Evolutionary conservation across 2,888 invertebrate genomes (phyloP), one percentile per base, ranked within the genome.

Genomic region (Agonum fuliginosum): DNA sequence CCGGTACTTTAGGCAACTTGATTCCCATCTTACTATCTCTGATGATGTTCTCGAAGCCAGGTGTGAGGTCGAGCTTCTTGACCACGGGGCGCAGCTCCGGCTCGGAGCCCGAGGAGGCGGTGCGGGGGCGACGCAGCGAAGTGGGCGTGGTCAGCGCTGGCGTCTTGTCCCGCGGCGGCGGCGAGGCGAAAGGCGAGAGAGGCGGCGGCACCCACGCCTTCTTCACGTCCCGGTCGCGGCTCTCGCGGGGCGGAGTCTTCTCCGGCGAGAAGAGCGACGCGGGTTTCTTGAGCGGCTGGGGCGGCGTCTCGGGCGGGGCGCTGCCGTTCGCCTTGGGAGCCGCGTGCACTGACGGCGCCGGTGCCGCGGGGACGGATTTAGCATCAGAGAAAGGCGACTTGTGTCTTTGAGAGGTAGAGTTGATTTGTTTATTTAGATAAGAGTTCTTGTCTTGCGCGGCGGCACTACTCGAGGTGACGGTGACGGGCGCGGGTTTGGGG

Each of bases 201-300:
- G 78, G 71, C 8, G 83, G 81, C 78, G 79, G 83, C 46, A 76
- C 78, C 20, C 80, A 78, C 19, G 79, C 41, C 43, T 81, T 80
- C 72, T 83, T 83, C 81, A 84, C 83, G 6, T 83, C 27, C 17
- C 12, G n/a, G 0, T 62, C 30, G 30, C 30, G 30, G 30, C 4
- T 30, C 8, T 48, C 48, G 8, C 48, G 84, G 2, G 86, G 85
- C 3, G 91, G 89, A 0, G 89, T 88, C 78, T 91, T 91, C 79
- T 92, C 92, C 0, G 93, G 92, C 1, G 92, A 92, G 84, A 93
- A 93, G 30, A 93, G 83, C 10, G 93, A 92, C 0, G 90, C 90
- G 1, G 90, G 89, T 62, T 90, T 87, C 17, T 89, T 89, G 41
- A 81, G 80, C 1, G 83, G 51, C 37, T 22, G 12, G 0, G 30